A percentile compares a stretch with the other conserved stretches of the same genome.
phyloP scores from a whole-genome alignment of 2,113 vertebrate genomes.

The Megalops atlanticus region DNA sequence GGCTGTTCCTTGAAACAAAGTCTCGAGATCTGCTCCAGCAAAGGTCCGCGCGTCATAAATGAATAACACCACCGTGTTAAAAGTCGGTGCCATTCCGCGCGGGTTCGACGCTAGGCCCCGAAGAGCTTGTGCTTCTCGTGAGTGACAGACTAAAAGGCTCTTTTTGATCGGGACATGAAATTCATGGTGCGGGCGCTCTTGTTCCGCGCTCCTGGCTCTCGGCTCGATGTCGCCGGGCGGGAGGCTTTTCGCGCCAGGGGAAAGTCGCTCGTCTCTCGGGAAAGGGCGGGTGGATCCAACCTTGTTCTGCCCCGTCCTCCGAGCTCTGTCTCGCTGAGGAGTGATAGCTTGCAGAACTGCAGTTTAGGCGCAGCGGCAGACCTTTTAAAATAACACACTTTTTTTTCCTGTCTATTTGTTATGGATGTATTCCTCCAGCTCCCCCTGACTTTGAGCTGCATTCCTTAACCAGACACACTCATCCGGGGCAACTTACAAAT shows the following conservation, averaged over 20 bases:
- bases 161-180: background rate
- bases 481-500: background rate
- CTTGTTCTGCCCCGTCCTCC: background rate
- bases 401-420: background rate
- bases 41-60: background rate
- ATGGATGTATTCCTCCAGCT: background rate
- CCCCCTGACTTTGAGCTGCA: background rate
- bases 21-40: background rate
- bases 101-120: background rate
- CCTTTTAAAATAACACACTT: background rate
- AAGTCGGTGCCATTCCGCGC: background rate
- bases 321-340: background rate
- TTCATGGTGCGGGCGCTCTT: background rate
- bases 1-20: conserved; percentile 1
- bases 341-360: background rate
- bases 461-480: background rate
- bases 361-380: background rate
- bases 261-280: background rate
- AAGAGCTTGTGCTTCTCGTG: background rate
- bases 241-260: background rate
- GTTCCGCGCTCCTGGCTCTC: background rate
- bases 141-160: background rate
- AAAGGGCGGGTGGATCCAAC: background rate
- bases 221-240: background rate
- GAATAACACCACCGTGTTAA: background rate